Percentiles rank a stretch among this genome's conserved stretches.
Conservation (phyloP, 1,140 invertebrate genomes). For the Drosophila funebris region DNA sequence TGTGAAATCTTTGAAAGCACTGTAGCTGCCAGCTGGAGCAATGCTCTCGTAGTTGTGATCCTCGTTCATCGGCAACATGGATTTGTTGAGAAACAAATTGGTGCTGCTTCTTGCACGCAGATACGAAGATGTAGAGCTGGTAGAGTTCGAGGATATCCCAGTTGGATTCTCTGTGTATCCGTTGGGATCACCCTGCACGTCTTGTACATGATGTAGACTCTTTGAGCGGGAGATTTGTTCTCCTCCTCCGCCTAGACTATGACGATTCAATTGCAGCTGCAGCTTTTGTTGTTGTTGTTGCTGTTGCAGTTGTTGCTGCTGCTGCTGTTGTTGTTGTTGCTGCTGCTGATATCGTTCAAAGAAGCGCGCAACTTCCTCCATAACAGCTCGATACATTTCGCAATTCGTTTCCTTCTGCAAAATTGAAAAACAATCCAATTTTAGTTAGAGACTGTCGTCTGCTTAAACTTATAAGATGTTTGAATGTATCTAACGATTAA, state of each 20-base stretch:
- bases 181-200: conserved; percentile 58
- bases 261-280: conserved; percentile 32
- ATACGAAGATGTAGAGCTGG: conserved; percentile 51
- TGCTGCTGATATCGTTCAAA: conserved; percentile 87
- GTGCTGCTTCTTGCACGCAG: conserved; percentile 83
- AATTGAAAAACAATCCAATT: not conserved
- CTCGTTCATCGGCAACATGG: conserved; percentile 69
- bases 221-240: conserved; percentile 83
- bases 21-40: conserved; percentile 77
- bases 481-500: too few species aligned
- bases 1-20: conserved; percentile 84
- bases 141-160: not conserved
- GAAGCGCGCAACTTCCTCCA: conserved; percentile 91
- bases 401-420: conserved; percentile 89
- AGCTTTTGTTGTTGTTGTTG: conserved; percentile 41
- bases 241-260: conserved; percentile 27
- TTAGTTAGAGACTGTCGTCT: too few species aligned
- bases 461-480: too few species aligned
- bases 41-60: conserved; percentile 72
- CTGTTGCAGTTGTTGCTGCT: conserved; percentile 42
- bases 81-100: conserved; percentile 72
- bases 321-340: conserved; percentile 45
- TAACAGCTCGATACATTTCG: conserved; percentile 91
- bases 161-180: conserved; percentile 63
- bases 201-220: conserved; percentile 85